Evolutionary conservation across 1,140 invertebrate species (phyloP), one percentile per base, ranked within the genome.

Genomic region (Luehdorfia chinensis): DNA sequence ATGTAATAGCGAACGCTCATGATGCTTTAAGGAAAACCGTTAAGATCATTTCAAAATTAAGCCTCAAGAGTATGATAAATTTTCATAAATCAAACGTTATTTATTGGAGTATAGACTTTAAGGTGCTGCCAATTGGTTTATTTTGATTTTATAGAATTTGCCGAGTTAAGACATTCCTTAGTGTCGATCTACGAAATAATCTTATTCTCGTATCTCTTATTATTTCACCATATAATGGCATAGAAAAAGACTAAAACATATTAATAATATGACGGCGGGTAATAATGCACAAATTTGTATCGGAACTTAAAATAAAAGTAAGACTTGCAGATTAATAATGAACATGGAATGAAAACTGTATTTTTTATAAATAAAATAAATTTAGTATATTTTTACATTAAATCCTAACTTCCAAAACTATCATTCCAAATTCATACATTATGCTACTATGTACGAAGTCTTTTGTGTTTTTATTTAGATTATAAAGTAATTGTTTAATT

Each of bases 31-130:
- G 16, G 49, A 55, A 69, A 67, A 50, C 39, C 54, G 43, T 30
- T 19, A 50, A 60, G 68, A 76, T 78, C 75, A 76, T 80, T 86
- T 84, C 77, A 84, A 86, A 86, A 84, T 86, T 80, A 86, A 83
- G 73, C 76, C 73, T 83, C 81, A 81, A 77, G 73, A 76, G 71
- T 80, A 84, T 78, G 81, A 86, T 84, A 86, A 81, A 81, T 80
- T 84, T 84, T 84, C 79, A 84, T 86, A 86, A 79, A 84, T 84
- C 78, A 84, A 66, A 62, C 64, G 70, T 86, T 76, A 86, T 86
- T 85, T 84, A 85, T 81, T 76, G 77, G 64, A 85, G 77, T 84
- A 75, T 85, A 63, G 69, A 85, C 81, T 85, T 74, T 83, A 84
- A 83, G 70, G 74, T 81, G 74, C 74, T 77, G 75, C 62, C 65